phyloP scores from a whole-genome alignment of 2,888 invertebrate species.

The Acanthoscelides obtectus region DNA sequence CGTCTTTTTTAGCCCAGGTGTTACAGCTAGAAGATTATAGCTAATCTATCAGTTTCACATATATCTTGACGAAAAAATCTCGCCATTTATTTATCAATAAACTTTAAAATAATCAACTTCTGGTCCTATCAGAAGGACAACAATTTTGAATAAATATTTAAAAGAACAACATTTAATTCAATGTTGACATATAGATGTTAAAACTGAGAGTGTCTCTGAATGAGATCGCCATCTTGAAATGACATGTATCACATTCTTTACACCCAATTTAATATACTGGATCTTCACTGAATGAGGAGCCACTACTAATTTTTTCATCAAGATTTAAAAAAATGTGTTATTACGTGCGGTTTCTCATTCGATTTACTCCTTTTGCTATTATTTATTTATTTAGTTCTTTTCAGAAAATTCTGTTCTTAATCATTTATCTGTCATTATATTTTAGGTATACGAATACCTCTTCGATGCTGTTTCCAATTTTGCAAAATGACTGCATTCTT shows the following conservation, averaged over 20 bases:
- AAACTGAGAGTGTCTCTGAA: neutral
- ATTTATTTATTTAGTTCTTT: too few relatives aligned
- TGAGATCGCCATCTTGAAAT: too few relatives aligned
- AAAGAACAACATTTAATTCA: constrained; percentile 19
- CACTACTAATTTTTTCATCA: neutral
- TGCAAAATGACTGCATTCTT: too few relatives aligned
- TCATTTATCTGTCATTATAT: too few relatives aligned
- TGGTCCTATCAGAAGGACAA: constrained; percentile 13
- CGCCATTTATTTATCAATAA: constrained; percentile 17
- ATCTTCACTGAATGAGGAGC: neutral
- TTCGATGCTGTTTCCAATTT: too few relatives aligned
- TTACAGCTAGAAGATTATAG: constrained; percentile 34
- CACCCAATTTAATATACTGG: neutral
- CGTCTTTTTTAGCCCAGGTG: constrained; percentile 38
- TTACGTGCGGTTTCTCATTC: too few relatives aligned
- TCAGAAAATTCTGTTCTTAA: too few relatives aligned
- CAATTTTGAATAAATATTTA: constrained; percentile 24
- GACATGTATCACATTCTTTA: too few relatives aligned
- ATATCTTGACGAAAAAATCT: constrained; percentile 17
- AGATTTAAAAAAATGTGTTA: too few relatives aligned
- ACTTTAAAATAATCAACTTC: constrained; percentile 25
- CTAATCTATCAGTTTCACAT: constrained; percentile 21
- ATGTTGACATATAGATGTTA: neutral
- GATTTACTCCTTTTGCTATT: too few relatives aligned
- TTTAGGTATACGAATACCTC: too few relatives aligned